These are phyloP conservation scores for Neopelma chrysocephalum DNA, from an alignment of 2,797 vertebrate species.

Conservation along the genomic window DNA sequence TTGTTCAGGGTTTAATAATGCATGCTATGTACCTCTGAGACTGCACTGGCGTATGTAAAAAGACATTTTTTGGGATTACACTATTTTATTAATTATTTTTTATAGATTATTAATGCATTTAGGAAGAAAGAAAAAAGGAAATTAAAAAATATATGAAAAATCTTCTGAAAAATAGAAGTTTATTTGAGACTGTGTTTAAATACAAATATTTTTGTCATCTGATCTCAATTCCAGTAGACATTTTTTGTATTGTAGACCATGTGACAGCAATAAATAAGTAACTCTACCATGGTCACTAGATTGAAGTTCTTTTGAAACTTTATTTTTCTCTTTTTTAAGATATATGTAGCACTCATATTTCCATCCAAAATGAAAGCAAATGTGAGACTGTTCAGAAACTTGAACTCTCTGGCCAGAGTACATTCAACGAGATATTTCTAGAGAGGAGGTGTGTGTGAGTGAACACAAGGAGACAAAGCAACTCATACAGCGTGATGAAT, in stretches of 20 bases:
- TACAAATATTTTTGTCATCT: background rate
- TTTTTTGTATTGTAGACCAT: background rate
- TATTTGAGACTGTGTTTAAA: background rate
- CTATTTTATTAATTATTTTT: background rate
- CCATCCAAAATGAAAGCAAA: background rate
- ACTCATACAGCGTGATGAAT: background rate
- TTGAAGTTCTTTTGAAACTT: background rate
- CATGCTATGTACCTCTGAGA: background rate
- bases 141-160: background rate
- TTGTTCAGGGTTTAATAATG: constrained; percentile 25
- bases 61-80: background rate
- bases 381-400: background rate
- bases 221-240: background rate
- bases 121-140: background rate
- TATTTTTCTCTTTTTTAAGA: background rate
- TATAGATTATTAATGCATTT: background rate
- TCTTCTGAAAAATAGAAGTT: background rate
- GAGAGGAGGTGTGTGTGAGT: background rate
- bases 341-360: background rate
- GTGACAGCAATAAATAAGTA: background rate
- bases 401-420: background rate
- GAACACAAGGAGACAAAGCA: background rate
- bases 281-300: background rate
- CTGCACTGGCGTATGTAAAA: background rate
- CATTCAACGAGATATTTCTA: background rate